These are phyloP conservation scores for Hypsopygia costalis DNA, from an alignment of 2,888 invertebrate species.

Conservation along the genomic window DNA sequence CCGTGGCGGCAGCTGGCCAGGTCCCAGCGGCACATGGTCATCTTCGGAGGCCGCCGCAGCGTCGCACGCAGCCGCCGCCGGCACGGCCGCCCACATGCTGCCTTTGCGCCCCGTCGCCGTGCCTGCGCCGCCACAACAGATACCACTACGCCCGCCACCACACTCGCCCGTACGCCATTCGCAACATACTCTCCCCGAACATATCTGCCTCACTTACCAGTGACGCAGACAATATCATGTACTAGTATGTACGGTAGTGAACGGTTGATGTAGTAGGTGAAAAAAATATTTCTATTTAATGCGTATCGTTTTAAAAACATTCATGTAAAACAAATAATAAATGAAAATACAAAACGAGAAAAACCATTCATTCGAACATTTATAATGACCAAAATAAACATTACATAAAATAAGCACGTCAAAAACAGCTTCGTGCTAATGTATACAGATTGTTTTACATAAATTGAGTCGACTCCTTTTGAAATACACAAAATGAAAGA, in stretches of 20 bases:
- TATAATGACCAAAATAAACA: constrained; percentile 63
- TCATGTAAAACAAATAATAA: constrained; percentile 39
- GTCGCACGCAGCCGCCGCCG: constrained; percentile 61
- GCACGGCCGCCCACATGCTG: constrained; percentile 79
- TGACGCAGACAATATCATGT: constrained; percentile 5
- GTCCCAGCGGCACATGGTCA: constrained; percentile 84
- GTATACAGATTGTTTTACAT: constrained; percentile 65
- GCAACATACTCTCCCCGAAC: constrained; percentile 4
- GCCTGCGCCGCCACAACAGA: constrained; percentile 50
- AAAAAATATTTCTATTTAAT: constrained; percentile 10
- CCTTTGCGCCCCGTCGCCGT: constrained; percentile 79
- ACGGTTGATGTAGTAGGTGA: neutral
- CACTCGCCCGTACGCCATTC: constrained; percentile 15
- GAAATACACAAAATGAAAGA: constrained; percentile 76
- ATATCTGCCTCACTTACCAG: neutral
- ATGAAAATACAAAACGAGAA: constrained; percentile 50
- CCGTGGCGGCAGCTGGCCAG: constrained; percentile 90
- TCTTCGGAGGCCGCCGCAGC: constrained; percentile 56
- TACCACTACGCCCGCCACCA: constrained; percentile 34
- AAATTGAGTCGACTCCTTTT: constrained; percentile 58
- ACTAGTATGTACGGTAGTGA: neutral
- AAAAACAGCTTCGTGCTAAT: constrained; percentile 79
- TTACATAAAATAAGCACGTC: constrained; percentile 78
- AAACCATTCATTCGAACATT: constrained; percentile 74
- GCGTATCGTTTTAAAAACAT: constrained; percentile 31